Evolutionary conservation across 2,113 vertebrate species (phyloP).

Genomic region (Phalacrocorax aristotelis): DNA sequence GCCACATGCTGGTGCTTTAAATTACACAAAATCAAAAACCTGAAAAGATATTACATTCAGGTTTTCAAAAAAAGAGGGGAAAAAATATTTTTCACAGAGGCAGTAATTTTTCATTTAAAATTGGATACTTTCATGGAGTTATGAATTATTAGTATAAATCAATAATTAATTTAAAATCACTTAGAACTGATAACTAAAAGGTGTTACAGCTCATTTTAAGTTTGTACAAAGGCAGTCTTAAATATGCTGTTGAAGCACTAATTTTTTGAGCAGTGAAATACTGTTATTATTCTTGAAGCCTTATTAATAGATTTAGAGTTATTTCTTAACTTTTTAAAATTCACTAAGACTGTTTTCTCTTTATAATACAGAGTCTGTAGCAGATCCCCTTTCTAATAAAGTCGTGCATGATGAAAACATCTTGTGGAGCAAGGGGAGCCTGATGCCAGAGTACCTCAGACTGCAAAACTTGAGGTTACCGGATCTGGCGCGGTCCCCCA

Average conservation of each 20-base stretch:
- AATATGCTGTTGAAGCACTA: background rate
- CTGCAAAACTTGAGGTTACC: background rate
- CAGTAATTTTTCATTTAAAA: slow-evolving; percentile 63
- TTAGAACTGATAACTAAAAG: slow-evolving; percentile 19
- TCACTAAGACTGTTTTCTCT: background rate
- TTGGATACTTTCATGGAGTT: background rate
- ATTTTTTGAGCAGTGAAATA: background rate
- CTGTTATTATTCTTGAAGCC: background rate
- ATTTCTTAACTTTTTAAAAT: background rate
- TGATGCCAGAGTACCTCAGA: background rate
- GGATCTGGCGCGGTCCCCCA: rapidly evolving
- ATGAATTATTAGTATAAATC: slow-evolving; percentile 31
- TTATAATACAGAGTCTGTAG: background rate
- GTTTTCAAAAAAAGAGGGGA: slow-evolving; percentile 25
- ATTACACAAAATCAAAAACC: background rate
- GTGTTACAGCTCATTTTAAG: slow-evolving; percentile 10
- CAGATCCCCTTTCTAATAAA: background rate
- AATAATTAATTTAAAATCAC: slow-evolving; percentile 53
- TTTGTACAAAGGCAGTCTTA: background rate
- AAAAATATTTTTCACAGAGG: slow-evolving; percentile 36
- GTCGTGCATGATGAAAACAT: background rate
- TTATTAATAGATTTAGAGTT: background rate
- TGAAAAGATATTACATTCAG: slow-evolving; percentile 36
- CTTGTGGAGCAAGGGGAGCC: background rate
- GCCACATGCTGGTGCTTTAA: background rate